These are phyloP conservation scores for Thalassophryne amazonica DNA, from an alignment of 2,797 vertebrate genomes.

Conservation along the genomic window DNA sequence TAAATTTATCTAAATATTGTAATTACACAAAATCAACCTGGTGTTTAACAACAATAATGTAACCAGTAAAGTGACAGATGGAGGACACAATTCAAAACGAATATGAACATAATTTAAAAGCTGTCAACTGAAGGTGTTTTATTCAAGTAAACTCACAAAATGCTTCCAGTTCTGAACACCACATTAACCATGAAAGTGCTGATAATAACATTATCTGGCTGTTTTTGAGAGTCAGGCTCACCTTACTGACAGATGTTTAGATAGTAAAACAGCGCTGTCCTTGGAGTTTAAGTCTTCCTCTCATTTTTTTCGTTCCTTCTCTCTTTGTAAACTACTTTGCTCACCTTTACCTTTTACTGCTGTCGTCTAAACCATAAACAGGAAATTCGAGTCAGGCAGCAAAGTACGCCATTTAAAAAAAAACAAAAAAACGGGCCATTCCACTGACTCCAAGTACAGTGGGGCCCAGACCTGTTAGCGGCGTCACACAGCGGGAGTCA, in stretches of 20 bases:
- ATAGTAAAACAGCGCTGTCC: neutral
- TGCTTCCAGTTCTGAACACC: neutral
- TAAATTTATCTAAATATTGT: too few species aligned
- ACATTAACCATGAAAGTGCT: neutral
- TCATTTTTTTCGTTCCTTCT: neutral
- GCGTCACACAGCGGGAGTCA: too few species aligned
- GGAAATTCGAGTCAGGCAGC: slow-evolving; percentile 42
- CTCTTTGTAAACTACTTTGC: neutral
- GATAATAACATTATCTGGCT: neutral
- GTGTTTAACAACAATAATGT: too few species aligned
- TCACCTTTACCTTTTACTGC: slow-evolving; percentile 12
- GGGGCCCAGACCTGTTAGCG: too few species aligned
- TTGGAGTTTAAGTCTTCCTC: neutral
- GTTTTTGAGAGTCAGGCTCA: slow-evolving; percentile 11
- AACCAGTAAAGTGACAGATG: neutral
- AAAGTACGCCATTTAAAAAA: neutral
- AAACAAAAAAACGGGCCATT: slow-evolving; percentile 31
- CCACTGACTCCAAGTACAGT: neutral
- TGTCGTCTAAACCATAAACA: slow-evolving; percentile 25
- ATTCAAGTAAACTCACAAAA: neutral
- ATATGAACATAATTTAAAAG: neutral
- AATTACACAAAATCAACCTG: neutral
- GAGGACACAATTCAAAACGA: neutral
- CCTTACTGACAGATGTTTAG: slow-evolving; percentile 13
- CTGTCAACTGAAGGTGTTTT: neutral